Conservation (phyloP, 2,113 vertebrate genomes). For the Tragulus kanchil region DNA sequence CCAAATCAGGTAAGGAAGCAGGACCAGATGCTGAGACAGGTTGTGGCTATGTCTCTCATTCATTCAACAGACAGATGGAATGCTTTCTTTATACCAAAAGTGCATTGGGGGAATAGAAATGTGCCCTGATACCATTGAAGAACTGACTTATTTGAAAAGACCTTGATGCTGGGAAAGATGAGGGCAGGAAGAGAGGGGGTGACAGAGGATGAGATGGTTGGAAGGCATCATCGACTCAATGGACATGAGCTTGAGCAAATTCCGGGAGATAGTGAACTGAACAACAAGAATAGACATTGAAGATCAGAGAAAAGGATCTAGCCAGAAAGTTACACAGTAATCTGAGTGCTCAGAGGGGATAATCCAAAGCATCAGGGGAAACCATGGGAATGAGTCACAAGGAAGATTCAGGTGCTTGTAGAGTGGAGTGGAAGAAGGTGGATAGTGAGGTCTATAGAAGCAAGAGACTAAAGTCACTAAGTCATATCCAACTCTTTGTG, state of each 20-base stretch:
- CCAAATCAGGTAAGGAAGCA: slow-evolving; percentile 41
- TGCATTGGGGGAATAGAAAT: fast-evolving
- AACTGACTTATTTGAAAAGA: too few relatives aligned
- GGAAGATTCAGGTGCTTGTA: neutral
- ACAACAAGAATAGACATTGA: too few relatives aligned
- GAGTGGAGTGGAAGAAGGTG: neutral
- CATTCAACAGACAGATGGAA: neutral
- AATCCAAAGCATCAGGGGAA: neutral
- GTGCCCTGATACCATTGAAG: too few relatives aligned
- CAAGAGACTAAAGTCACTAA: fast-evolving
- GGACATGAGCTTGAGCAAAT: too few relatives aligned
- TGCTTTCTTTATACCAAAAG: neutral
- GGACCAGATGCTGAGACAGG: too few relatives aligned
- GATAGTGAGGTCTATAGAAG: neutral
- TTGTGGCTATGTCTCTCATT: fast-evolving
- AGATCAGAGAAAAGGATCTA: neutral
- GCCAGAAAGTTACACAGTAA: neutral
- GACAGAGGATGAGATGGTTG: too few relatives aligned
- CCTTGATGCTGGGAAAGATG: too few relatives aligned
- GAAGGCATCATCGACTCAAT: too few relatives aligned
- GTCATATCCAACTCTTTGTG: fast-evolving
- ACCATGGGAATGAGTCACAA: neutral
- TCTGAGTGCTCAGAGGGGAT: fast-evolving
- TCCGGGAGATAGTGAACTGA: too few relatives aligned
- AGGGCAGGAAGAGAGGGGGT: too few relatives aligned